Conservation (phyloP, 2,113 vertebrate species). For the Ptilonorhynchus violaceus region DNA sequence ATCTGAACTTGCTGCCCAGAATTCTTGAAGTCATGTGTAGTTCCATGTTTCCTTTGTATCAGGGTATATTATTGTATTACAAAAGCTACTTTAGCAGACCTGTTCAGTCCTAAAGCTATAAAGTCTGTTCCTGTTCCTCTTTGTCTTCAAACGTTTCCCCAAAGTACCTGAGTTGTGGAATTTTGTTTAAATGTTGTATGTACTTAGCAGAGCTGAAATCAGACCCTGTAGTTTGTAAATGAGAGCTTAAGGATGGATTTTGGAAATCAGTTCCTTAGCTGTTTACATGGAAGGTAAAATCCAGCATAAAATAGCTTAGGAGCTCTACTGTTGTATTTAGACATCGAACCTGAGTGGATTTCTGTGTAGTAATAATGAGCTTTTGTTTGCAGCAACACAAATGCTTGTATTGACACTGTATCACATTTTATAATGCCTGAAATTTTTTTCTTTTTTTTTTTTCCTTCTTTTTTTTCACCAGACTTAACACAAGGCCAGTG, state of each 20-base stretch:
- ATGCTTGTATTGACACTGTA: background rate
- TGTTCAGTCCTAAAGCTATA: background rate
- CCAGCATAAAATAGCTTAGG: background rate
- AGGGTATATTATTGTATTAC: background rate
- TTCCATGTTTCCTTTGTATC: background rate
- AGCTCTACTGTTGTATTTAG: background rate
- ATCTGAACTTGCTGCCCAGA: background rate
- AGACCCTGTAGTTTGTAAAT: background rate
- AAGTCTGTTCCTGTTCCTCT: background rate
- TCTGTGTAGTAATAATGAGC: background rate
- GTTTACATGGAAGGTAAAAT: background rate
- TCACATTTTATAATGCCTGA: background rate
- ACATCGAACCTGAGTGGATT: background rate
- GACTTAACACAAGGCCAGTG: slow-evolving; percentile 67
- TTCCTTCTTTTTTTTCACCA: background rate
- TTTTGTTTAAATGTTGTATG: background rate
- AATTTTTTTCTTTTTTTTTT: background rate
- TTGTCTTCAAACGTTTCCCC: background rate
- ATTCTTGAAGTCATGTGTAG: background rate
- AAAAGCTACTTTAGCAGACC: background rate
- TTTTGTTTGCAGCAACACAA: background rate
- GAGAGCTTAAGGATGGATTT: background rate
- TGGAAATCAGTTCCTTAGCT: background rate
- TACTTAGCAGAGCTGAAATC: background rate
- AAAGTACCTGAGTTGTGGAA: background rate